phyloP scores from a whole-genome alignment of 1,140 invertebrate species.

The Apocrypta bakeri region DNA sequence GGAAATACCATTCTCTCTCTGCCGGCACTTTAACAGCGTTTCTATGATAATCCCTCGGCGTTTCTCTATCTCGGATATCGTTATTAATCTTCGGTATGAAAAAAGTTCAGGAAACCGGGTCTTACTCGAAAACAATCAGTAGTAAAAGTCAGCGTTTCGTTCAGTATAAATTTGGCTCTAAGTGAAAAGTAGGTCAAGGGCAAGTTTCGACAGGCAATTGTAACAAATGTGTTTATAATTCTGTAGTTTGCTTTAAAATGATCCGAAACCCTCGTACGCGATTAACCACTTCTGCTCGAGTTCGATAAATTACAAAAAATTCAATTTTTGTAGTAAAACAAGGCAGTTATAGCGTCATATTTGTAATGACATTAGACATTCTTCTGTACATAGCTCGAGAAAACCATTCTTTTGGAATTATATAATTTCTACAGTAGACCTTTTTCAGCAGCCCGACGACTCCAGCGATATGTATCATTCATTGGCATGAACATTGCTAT shows the following conservation, averaged over 20 bases:
- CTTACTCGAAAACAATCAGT: slow-evolving; percentile 1
- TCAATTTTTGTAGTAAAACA: too few relatives aligned
- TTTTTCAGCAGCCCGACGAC: neutral
- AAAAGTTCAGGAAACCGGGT: neutral
- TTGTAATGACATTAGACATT: too few relatives aligned
- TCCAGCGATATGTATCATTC: neutral
- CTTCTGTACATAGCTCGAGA: too few relatives aligned
- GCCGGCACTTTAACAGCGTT: neutral
- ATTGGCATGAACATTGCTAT: slow-evolving; percentile 17
- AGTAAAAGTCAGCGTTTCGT: slow-evolving; percentile 15
- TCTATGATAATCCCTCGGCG: neutral
- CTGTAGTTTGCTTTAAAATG: neutral
- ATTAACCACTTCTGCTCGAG: neutral
- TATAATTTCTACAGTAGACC: neutral
- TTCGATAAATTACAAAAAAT: too few relatives aligned
- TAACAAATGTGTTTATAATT: slow-evolving; percentile 27
- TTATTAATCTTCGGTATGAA: slow-evolving; percentile 4
- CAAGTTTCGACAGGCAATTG: slow-evolving; percentile 8
- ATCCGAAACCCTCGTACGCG: neutral
- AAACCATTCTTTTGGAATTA: too few relatives aligned
- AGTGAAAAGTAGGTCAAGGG: slow-evolving; percentile 19
- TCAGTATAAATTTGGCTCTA: too few relatives aligned
- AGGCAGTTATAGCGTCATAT: too few relatives aligned
- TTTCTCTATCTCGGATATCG: neutral
- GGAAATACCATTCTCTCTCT: neutral